Evolutionary conservation across 2,888 invertebrate species (phyloP).

Genomic region (Lycaena phlaeas): DNA sequence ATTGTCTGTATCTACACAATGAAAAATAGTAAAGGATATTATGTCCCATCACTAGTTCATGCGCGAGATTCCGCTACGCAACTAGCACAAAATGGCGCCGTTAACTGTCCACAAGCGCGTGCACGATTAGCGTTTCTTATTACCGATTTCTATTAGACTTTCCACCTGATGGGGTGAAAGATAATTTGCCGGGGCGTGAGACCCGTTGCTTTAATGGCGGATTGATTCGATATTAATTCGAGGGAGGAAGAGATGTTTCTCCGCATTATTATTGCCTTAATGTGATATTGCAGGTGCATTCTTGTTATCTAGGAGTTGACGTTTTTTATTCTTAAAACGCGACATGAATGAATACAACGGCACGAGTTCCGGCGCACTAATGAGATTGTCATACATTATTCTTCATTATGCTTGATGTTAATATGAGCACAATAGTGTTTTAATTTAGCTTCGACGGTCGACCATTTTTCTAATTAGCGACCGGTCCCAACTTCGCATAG

Average conservation of each 20-base stretch:
- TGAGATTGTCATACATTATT: background rate
- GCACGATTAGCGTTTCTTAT: slow-evolving; percentile 65
- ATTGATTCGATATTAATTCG: slow-evolving; percentile 71
- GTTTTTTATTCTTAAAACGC: slow-evolving; percentile 30
- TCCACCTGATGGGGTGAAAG: slow-evolving; percentile 68
- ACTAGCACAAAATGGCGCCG: slow-evolving; percentile 38
- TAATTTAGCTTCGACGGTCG: no score
- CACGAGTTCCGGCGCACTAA: slow-evolving; percentile 17
- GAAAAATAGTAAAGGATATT: background rate
- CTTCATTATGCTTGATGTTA: background rate
- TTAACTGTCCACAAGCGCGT: slow-evolving; percentile 40
- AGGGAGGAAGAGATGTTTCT: slow-evolving; percentile 48
- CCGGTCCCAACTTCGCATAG: no score
- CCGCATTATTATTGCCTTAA: slow-evolving; percentile 34
- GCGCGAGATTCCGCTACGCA: slow-evolving; percentile 34
- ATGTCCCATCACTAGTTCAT: slow-evolving; percentile 19
- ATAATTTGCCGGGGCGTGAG: slow-evolving; percentile 65
- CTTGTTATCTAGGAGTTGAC: slow-evolving; percentile 36
- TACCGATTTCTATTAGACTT: slow-evolving; percentile 70
- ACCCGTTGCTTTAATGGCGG: slow-evolving; percentile 60
- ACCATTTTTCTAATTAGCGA: no score
- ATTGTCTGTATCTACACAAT: no score
- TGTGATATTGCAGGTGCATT: slow-evolving; percentile 37
- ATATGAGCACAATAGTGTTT: no score
- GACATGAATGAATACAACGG: slow-evolving; percentile 2